A percentile compares a stretch with the other conserved stretches of the same genome.
phyloP scores from a whole-genome alignment of 2,888 invertebrate genomes.

The Drymonia ruficornis region DNA sequence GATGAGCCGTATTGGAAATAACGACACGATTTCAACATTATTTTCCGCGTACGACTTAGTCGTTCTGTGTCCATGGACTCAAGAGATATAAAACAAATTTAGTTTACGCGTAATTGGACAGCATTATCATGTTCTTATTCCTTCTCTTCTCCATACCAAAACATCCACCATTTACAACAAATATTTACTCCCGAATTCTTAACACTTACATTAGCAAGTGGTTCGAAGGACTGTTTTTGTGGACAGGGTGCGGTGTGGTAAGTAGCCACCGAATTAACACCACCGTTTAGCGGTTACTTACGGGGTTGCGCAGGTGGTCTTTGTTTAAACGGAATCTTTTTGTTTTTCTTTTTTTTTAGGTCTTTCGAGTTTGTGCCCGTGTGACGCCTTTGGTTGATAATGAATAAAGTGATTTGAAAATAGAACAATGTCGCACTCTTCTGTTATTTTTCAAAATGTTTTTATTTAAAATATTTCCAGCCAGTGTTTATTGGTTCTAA shows the following conservation, averaged over 20 bases:
- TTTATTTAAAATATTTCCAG: no score
- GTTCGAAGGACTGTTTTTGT: constrained; percentile 37
- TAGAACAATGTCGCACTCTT: constrained; percentile 6
- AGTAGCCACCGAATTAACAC: constrained; percentile 70
- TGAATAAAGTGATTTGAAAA: constrained; percentile 7
- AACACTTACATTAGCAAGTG: constrained; percentile 61
- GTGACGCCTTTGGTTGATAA: constrained; percentile 11
- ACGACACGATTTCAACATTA: no score
- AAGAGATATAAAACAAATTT: no score
- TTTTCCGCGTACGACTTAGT: no score
- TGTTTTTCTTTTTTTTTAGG: constrained; percentile 41
- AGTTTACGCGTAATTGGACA: no score
- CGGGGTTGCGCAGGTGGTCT: constrained; percentile 79
- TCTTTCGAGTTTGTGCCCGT: constrained; percentile 9
- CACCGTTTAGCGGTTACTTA: constrained; percentile 73
- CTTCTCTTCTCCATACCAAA: background rate
- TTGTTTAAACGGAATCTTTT: constrained; percentile 61
- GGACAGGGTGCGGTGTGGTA: constrained; percentile 49
- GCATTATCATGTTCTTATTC: background rate
- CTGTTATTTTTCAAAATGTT: background rate
- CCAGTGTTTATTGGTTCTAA: no score
- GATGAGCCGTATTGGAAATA: no score
- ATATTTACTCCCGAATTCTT: constrained; percentile 65
- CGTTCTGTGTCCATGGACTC: no score
- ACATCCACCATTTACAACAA: constrained; percentile 35